Base-by-base conservation (phyloP, 2,888 invertebrate genomes). In the Alsophila aescularia region DNA sequence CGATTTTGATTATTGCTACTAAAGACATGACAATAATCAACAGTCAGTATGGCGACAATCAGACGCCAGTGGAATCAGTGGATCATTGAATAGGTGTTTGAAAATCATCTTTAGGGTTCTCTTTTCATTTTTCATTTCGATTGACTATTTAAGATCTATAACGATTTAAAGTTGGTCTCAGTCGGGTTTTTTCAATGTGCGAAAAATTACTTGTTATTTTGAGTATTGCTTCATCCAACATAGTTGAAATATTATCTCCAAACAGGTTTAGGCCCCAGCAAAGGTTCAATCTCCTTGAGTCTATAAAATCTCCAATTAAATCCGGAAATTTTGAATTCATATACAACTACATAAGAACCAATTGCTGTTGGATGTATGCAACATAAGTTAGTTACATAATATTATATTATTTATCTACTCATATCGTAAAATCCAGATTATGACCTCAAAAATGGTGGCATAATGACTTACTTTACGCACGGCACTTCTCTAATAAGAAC, bases 261-360 rank as follows among this genome's bases (percentile, higher is more conserved):
- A 54, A 54, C 54, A 40, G 49, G 54, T 54, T 29, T 45, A 40
- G 39, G 32, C 49, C 34, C 29, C 36, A 43, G 48, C 39, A 34
- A 39, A 44, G 39, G 49, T 54, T 54, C 53, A 54, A 37, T 54
- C 42, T 41, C 53, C 48, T n/a, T n/a, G 39, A 37, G 48, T 53
- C 39, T 49, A 49, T 49, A 39, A 35, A 54, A 43, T 54, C 34
- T 49, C 39, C 43, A 41, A 47, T 47, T 45, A 36, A 29, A 53
- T 42, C 31, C 31, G 41, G 9, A 4, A 36, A 10, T 45, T 18
- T 48, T 47, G 37, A 24, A 47, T 40, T 54, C 41, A 43, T 24
- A 35, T 27, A 14, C 8, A 12, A 32, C 7, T 18, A 31, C 21
- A 21, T 15, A 10, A 47, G n/a, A n/a, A n/a, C n/a, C n/a, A n/a